A percentile compares a stretch with the other conserved stretches of the same genome.
These are phyloP conservation scores for Erebia epiphron DNA, from an alignment of 2,888 invertebrate genomes.

Conservation along the genomic window DNA sequence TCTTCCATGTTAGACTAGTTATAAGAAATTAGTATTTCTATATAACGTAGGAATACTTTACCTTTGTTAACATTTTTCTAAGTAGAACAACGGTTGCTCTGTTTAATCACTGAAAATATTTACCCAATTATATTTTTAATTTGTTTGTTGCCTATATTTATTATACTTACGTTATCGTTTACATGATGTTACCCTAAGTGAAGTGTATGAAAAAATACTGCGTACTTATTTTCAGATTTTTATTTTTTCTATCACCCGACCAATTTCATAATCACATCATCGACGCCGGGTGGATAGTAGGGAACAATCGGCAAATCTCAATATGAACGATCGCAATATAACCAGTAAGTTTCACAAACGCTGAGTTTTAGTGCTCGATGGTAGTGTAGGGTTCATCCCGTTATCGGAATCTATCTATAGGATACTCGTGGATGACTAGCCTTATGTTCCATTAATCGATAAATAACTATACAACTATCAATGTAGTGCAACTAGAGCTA, in stretches of 20 bases:
- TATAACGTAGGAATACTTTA: constrained; percentile 70
- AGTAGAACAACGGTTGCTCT: constrained; percentile 70
- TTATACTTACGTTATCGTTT: constrained; percentile 66
- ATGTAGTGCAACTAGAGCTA: constrained; percentile 66
- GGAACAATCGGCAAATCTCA: constrained; percentile 68
- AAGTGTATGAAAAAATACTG: constrained; percentile 81
- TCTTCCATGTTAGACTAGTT: constrained; percentile 78
- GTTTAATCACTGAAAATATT: constrained; percentile 63
- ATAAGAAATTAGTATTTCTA: constrained; percentile 77
- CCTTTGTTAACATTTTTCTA: constrained; percentile 78
- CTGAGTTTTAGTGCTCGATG: constrained; percentile 69
- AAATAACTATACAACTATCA: constrained; percentile 10
- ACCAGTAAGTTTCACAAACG: constrained; percentile 72
- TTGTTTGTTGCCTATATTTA: constrained; percentile 72
- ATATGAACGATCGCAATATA: constrained; percentile 62
- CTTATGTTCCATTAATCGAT: constrained; percentile 26
- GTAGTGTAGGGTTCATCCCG: constrained; percentile 73
- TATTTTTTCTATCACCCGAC: constrained; percentile 80
- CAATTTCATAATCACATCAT: constrained; percentile 70
- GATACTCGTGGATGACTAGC: constrained; percentile 58
- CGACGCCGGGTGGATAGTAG: constrained; percentile 67
- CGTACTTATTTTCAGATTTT: constrained; percentile 82
- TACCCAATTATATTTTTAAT: constrained; percentile 62
- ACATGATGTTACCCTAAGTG: constrained; percentile 70
- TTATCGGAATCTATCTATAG: constrained; percentile 58